Evolutionary conservation across 2,888 invertebrate species (phyloP).

Genomic region (Chymomyza procnemis): DNA sequence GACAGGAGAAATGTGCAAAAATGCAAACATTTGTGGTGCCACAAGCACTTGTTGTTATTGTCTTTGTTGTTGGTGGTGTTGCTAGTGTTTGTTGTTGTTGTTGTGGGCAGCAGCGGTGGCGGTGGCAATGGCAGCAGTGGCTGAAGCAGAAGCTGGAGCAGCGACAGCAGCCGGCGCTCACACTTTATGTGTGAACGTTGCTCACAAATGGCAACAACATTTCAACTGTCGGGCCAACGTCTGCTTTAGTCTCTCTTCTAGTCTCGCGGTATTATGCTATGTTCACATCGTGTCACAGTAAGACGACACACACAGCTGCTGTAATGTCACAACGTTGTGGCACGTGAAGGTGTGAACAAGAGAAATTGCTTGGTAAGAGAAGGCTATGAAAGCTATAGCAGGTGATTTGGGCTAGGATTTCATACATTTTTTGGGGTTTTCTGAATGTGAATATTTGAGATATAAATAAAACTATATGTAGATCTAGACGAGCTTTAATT

Average conservation of each 20-base stretch:
- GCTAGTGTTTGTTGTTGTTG: no score
- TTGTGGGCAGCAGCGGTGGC: slow-evolving; percentile 17
- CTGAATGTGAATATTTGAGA: no score
- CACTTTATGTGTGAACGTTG: slow-evolving; percentile 62
- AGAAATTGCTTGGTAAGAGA: no score
- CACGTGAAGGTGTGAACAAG: no score
- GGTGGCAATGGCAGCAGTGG: slow-evolving; percentile 4
- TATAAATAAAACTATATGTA: no score
- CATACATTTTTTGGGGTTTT: no score
- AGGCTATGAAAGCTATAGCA: no score
- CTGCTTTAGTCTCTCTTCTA: not conserved
- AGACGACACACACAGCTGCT: no score
- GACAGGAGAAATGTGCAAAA: slow-evolving; percentile 76
- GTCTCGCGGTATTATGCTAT: not conserved
- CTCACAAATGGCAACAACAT: slow-evolving; percentile 60
- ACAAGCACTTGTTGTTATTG: not conserved
- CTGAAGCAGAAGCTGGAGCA: not conserved
- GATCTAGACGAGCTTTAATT: no score
- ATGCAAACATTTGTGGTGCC: slow-evolving; percentile 69
- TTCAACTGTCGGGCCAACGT: slow-evolving; percentile 30
- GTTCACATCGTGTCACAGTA: no score
- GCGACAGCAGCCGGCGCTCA: slow-evolving; percentile 39
- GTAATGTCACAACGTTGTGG: no score
- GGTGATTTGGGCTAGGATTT: no score
- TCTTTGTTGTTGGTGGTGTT: not conserved